These are phyloP conservation scores for Forbesichthys papilliferus DNA, from an alignment of 2,113 vertebrate genomes.

Conservation along the genomic window DNA sequence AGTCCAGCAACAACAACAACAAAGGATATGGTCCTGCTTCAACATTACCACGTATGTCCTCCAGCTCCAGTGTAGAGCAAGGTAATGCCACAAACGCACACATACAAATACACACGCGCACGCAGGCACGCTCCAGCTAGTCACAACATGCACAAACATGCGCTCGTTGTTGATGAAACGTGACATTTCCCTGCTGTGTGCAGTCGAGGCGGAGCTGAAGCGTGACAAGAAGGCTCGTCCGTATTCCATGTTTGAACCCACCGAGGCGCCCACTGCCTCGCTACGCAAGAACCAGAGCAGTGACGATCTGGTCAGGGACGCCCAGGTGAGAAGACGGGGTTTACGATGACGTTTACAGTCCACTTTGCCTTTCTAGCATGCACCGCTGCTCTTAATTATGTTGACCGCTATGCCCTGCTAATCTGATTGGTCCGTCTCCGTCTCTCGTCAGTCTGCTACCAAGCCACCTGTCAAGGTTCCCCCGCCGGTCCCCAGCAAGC, in stretches of 20 bases:
- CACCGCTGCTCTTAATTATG: no score
- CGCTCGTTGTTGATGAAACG: neutral
- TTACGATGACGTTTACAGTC: no score
- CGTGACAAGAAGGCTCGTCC: slow-evolving; percentile 90
- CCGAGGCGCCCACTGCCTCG: slow-evolving; percentile 75
- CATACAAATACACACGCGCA: neutral
- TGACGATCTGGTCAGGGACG: slow-evolving; percentile 88
- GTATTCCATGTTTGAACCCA: slow-evolving; percentile 90
- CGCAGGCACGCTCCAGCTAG: neutral
- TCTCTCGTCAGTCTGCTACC: slow-evolving; percentile 74
- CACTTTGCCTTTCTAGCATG: no score
- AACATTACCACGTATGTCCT: slow-evolving; percentile 74
- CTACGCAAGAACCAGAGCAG: slow-evolving; percentile 97
- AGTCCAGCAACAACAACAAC: slow-evolving; percentile 63
- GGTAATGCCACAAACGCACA: slow-evolving; percentile 63
- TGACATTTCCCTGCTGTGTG: slow-evolving; percentile 26
- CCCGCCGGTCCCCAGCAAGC: slow-evolving; percentile 94
- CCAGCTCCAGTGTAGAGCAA: slow-evolving; percentile 69
- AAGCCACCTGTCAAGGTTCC: slow-evolving; percentile 89
- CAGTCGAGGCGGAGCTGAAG: slow-evolving; percentile 81
- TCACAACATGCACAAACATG: neutral
- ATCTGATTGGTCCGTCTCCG: neutral
- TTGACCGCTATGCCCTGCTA: no score
- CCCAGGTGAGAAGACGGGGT: slow-evolving; percentile 77
- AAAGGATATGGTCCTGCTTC: slow-evolving; percentile 72